Evolutionary conservation across 2,113 vertebrate species (phyloP).

Genomic region (Entelurus aequoreus): DNA sequence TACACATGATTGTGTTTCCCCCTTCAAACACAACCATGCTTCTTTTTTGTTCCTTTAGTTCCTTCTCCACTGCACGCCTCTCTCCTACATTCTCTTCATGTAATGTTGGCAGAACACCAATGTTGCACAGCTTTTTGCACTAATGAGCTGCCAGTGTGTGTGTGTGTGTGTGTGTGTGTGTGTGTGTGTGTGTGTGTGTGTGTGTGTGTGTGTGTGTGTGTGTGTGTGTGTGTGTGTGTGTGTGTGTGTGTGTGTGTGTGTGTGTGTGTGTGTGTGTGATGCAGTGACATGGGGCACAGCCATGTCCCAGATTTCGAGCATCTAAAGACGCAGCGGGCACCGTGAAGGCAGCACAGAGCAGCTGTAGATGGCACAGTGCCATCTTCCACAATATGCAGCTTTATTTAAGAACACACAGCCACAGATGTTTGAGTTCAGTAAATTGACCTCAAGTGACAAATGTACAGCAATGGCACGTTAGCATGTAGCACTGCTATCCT

Average conservation of each 20-base stretch:
- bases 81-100: conserved; percentile 32
- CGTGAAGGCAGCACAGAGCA: conserved; percentile 11
- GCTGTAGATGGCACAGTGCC: background rate
- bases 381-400: background rate
- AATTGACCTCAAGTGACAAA: too few relatives aligned
- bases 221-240: conserved; percentile 11
- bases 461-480: too few relatives aligned
- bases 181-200: too few relatives aligned
- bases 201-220: too few relatives aligned
- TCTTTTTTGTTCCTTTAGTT: background rate
- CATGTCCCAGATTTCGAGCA: conserved; percentile 52
- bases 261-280: conserved; percentile 12
- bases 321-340: conserved; percentile 23
- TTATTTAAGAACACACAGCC: background rate
- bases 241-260: conserved; percentile 11
- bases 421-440: background rate
- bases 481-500: too few relatives aligned
- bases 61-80: background rate
- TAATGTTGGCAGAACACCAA: conserved; percentile 43
- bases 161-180: too few relatives aligned
- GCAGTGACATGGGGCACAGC: conserved; percentile 25
- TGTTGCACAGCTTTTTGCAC: conserved; percentile 35
- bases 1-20: background rate
- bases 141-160: conserved; percentile 51
- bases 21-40: background rate